Percentiles rank a stretch among this genome's conserved stretches.
Evolutionary conservation across 2,113 vertebrate species (phyloP).

Genomic region (Mastomys coucha): DNA sequence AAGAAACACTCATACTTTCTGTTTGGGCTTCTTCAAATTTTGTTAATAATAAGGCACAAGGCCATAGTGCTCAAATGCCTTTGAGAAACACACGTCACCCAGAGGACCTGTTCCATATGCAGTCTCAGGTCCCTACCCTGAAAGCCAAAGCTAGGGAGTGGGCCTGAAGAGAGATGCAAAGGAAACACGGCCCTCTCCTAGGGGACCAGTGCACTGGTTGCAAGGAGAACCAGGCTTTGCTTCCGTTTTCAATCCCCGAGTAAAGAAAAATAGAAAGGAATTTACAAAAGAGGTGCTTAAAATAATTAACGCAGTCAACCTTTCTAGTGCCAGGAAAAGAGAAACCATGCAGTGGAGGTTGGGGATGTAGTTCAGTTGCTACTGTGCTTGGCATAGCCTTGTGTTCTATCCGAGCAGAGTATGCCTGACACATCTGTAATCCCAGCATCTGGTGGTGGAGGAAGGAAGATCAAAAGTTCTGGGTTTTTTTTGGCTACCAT

Average conservation of each 20-base stretch:
- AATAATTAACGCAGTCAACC: background rate
- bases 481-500: too few relatives aligned
- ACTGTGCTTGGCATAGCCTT: background rate
- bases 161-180: background rate
- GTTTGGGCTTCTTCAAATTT: background rate
- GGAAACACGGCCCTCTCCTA: background rate
- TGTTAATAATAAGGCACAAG: background rate
- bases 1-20: background rate
- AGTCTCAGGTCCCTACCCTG: background rate
- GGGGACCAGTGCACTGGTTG: background rate
- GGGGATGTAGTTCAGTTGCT: background rate
- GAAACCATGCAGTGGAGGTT: background rate
- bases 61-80: background rate
- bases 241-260: conserved; percentile 10
- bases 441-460: background rate
- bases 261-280: conserved; percentile 31
- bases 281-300: background rate
- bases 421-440: background rate
- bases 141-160: background rate
- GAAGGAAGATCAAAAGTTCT: background rate
- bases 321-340: conserved; percentile 37
- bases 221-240: background rate
- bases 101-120: background rate
- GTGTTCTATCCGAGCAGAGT: background rate
- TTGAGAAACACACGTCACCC: background rate